phyloP scores from a whole-genome alignment of 2,888 invertebrate genomes.

The Choristoneura rosaceana region DNA sequence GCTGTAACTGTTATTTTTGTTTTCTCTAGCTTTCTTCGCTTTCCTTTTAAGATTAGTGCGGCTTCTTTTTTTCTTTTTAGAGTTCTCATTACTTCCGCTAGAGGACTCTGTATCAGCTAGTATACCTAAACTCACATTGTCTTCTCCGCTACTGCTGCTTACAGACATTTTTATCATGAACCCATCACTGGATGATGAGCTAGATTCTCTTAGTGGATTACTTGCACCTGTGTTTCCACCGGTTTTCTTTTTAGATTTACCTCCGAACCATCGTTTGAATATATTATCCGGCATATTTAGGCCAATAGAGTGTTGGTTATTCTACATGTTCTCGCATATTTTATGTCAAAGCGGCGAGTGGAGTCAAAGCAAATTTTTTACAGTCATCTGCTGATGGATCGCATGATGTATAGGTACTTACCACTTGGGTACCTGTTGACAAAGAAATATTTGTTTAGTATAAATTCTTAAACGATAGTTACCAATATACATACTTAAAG shows the following conservation, averaged over 20 bases:
- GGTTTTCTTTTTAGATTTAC: background rate
- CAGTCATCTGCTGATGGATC: background rate
- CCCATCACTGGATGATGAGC: background rate
- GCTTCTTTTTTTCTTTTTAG: background rate
- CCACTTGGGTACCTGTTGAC: conserved; percentile 31
- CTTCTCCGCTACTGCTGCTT: conserved; percentile 1
- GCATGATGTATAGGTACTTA: conserved; percentile 3
- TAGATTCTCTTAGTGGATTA: background rate
- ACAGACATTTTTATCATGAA: background rate
- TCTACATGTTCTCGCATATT: background rate
- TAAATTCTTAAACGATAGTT: background rate
- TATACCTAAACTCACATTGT: background rate
- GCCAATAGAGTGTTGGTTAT: background rate
- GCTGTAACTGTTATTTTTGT: background rate
- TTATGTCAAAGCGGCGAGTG: background rate
- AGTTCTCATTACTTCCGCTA: background rate
- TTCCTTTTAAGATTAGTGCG: background rate
- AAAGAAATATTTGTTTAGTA: background rate
- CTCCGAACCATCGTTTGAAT: background rate
- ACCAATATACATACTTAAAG: too few species aligned
- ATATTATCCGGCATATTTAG: background rate
- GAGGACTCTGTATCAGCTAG: background rate
- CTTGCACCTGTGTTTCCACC: too few species aligned
- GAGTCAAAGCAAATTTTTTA: background rate
- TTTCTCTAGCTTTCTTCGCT: background rate